Percentiles rank a stretch among this genome's conserved stretches.
These are phyloP conservation scores for Rhagophthalmus giganteus DNA, from an alignment of 2,888 invertebrate species.

Conservation along the genomic window DNA sequence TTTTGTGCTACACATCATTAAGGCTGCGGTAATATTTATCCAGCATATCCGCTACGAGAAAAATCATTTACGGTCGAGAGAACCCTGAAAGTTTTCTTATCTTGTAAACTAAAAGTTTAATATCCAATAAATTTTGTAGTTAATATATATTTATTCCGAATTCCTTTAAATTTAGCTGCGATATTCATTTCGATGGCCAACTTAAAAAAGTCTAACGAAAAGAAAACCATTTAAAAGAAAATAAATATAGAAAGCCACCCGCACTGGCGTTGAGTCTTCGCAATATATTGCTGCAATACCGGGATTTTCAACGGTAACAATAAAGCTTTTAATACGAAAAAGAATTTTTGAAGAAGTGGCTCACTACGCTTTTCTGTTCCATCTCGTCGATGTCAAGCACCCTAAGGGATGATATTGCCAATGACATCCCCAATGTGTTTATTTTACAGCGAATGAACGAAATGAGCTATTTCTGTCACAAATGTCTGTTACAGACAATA, in stretches of 20 bases:
- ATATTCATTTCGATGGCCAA: no score
- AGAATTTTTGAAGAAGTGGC: conserved; percentile 28
- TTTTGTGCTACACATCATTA: conserved; percentile 1
- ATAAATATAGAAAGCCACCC: neutral
- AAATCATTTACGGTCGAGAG: conserved; percentile 2
- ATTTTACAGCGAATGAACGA: conserved; percentile 30
- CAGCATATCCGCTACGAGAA: conserved; percentile 4
- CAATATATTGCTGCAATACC: conserved; percentile 15
- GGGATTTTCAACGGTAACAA: conserved; percentile 27
- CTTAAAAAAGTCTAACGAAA: no score
- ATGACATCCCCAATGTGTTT: conserved; percentile 31
- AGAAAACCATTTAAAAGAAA: neutral
- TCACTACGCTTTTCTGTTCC: conserved; percentile 26
- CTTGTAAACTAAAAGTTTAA: neutral
- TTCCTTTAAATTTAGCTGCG: no score
- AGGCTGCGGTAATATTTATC: neutral
- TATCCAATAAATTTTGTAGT: neutral
- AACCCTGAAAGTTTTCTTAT: conserved; percentile 1
- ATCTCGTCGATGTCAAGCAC: conserved; percentile 27
- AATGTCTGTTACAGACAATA: conserved; percentile 25
- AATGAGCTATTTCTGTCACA: conserved; percentile 30
- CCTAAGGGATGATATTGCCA: conserved; percentile 28
- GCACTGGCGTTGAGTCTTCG: conserved; percentile 8
- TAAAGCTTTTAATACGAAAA: conserved; percentile 30
- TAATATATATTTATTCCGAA: no score